A percentile compares a stretch with the other conserved stretches of the same genome.
Evolutionary conservation across 2,888 invertebrate genomes (phyloP).

Genomic region (Tridacna crocea): DNA sequence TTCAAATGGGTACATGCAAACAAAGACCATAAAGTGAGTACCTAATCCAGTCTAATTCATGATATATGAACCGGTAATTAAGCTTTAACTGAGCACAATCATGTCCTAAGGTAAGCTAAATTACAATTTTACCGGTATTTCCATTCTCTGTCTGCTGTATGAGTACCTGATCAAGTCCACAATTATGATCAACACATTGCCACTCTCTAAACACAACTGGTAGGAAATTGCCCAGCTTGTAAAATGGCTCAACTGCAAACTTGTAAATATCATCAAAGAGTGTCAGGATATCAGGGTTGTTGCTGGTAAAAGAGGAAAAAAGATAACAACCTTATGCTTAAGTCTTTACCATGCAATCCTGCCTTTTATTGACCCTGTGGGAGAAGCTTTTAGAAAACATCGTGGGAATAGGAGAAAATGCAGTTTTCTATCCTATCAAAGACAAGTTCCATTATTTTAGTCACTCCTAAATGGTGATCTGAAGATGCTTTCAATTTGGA

Average conservation of each 20-base stretch:
- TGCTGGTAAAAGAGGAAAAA: not conserved
- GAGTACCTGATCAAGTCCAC: conserved; percentile 70
- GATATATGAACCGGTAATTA: too few species aligned
- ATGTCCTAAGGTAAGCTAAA: not conserved
- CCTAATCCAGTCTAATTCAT: too few species aligned
- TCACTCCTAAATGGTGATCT: too few species aligned
- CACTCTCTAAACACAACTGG: conserved; percentile 68
- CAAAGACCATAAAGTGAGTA: too few species aligned
- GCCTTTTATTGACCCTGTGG: not conserved
- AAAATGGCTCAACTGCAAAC: conserved; percentile 64
- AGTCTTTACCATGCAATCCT: not conserved
- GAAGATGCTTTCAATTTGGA: too few species aligned
- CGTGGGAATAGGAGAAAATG: too few species aligned
- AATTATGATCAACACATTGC: conserved; percentile 73
- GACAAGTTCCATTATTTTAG: too few species aligned
- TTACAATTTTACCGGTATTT: not conserved
- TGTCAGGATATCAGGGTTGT: not conserved
- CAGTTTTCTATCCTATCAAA: too few species aligned
- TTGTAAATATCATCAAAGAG: conserved; percentile 53
- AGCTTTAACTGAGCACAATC: too few species aligned
- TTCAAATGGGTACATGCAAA: too few species aligned
- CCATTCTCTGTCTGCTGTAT: not conserved
- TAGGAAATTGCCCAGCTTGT: conserved; percentile 69
- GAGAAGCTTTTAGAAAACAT: not conserved
- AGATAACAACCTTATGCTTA: not conserved